These are phyloP conservation scores for Nebria salina DNA, from an alignment of 2,888 invertebrate genomes.

Conservation along the genomic window DNA sequence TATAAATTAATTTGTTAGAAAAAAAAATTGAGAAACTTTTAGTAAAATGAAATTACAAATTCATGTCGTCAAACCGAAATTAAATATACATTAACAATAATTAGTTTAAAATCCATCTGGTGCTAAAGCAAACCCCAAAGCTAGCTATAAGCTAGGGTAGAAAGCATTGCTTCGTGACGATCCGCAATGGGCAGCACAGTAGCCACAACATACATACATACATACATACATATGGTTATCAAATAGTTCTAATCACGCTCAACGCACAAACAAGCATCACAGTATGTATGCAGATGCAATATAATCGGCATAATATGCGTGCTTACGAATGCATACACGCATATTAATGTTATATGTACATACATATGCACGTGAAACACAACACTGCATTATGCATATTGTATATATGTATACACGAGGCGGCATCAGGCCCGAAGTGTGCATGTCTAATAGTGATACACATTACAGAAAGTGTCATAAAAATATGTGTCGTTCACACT, in stretches of 20 bases:
- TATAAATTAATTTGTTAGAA: not conserved
- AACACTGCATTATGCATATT: conserved; percentile 53
- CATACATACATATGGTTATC: not conserved
- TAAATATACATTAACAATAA: conserved; percentile 35
- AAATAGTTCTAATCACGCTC: not conserved
- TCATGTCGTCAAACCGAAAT: conserved; percentile 3
- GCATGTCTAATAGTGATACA: conserved; percentile 18
- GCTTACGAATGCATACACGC: not conserved
- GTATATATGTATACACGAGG: conserved; percentile 4
- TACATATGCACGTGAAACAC: conserved; percentile 32
- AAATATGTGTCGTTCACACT: conserved; percentile 16
- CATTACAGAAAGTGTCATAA: not conserved
- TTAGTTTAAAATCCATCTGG: conserved; percentile 31
- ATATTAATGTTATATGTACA: not conserved
- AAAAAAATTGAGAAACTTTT: not conserved
- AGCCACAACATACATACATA: conserved; percentile 2
- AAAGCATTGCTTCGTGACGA: conserved; percentile 8
- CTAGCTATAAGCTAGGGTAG: not conserved
- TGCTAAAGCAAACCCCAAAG: not conserved
- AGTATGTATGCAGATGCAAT: not conserved
- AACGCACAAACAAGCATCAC: too few relatives aligned
- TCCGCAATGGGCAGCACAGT: not conserved
- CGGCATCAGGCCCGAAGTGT: not conserved
- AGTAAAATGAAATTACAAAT: conserved; percentile 40
- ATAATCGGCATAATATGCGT: not conserved